Evolutionary conservation across 2,113 vertebrate genomes (phyloP).

Genomic region (Prionailurus bengalensis): DNA sequence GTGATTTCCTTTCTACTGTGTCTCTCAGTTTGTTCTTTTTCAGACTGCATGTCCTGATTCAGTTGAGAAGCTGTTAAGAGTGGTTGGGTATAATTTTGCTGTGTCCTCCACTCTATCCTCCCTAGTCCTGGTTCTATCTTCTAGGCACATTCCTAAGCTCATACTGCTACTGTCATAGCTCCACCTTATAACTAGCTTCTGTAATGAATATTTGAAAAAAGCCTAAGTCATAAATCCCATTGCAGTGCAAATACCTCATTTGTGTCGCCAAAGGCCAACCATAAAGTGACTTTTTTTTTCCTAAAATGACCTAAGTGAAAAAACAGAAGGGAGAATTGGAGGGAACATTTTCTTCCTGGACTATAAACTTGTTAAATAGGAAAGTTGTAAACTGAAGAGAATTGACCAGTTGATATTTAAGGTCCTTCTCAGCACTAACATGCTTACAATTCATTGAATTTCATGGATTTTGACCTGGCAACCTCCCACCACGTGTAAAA

Average conservation of each 20-base stretch:
- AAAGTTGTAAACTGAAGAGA: background rate
- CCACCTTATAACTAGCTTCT: background rate
- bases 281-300: background rate
- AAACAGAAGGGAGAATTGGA: background rate
- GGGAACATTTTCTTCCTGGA: background rate
- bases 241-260: background rate
- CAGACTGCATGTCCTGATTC: background rate
- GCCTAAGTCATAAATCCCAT: background rate
- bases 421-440: background rate
- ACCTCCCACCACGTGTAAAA: background rate
- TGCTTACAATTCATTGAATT: background rate
- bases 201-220: background rate
- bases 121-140: background rate
- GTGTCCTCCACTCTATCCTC: background rate
- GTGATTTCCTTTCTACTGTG: background rate
- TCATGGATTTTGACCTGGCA: background rate
- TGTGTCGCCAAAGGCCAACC: background rate
- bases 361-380: background rate
- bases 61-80: background rate
- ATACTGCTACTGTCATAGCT: slow-evolving; percentile 5
- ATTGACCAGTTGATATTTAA: background rate
- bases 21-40: background rate
- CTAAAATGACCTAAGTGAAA: background rate
- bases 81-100: background rate
- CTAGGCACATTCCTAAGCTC: background rate